Evolutionary conservation across 2,888 invertebrate genomes (phyloP).

Genomic region (Pandemis cinnamomeana): DNA sequence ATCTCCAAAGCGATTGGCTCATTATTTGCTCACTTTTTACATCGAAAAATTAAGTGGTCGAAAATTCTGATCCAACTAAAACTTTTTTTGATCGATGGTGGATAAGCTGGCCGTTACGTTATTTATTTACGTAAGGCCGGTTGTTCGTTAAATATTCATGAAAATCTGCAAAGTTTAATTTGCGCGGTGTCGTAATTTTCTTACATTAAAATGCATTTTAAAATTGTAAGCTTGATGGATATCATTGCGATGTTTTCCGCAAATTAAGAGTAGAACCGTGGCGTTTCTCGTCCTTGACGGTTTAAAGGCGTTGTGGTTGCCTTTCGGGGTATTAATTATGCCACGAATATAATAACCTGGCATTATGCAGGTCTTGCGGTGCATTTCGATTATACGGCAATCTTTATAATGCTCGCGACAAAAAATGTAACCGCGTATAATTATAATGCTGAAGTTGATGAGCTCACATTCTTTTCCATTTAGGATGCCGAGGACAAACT

Average conservation of each 20-base stretch:
- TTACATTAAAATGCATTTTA: neutral
- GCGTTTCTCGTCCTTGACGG: constrained; percentile 60
- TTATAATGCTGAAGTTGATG: constrained; percentile 47
- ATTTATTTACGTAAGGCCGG: constrained; percentile 74
- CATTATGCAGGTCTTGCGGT: constrained; percentile 67
- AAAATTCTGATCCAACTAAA: constrained; percentile 68
- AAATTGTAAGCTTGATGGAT: neutral
- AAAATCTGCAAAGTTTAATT: constrained; percentile 43
- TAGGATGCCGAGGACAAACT: constrained; percentile 25
- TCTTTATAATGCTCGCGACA: constrained; percentile 62
- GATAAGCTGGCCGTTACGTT: constrained; percentile 67
- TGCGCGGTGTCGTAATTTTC: neutral
- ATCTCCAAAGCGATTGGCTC: constrained; percentile 44
- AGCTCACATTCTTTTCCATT: constrained; percentile 36
- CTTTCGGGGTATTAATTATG: constrained; percentile 68
- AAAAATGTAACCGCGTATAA: constrained; percentile 60
- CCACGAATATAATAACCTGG: constrained; percentile 65
- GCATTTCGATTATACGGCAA: constrained; percentile 67
- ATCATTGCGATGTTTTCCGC: constrained; percentile 50
- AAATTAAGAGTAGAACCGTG: constrained; percentile 60
- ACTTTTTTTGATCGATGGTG: constrained; percentile 62
- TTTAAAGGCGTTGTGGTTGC: constrained; percentile 63
- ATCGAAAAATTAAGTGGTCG: constrained; percentile 51
- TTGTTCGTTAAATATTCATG: constrained; percentile 69
- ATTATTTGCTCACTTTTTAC: constrained; percentile 53